phyloP scores from a whole-genome alignment of 35 echinoderm and acorn worm genomes.

The Chiridota heheva region DNA sequence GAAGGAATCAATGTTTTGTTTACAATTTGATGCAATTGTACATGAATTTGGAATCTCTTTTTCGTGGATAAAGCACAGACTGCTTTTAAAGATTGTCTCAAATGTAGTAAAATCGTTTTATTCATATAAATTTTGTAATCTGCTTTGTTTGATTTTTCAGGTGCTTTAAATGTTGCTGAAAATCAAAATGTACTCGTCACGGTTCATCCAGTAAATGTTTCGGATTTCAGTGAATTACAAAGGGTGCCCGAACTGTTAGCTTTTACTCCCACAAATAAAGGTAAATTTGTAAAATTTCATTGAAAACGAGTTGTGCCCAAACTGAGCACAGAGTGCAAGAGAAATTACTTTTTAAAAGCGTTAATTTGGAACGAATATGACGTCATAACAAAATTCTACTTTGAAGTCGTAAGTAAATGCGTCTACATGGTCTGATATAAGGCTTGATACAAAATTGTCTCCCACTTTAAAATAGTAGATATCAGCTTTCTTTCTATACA shows the following conservation, averaged over 20 bases:
- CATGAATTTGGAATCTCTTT: not conserved
- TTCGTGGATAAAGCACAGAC: not conserved
- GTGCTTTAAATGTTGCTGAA: constrained; percentile 62
- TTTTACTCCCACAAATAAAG: constrained; percentile 16
- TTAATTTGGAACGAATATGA: not conserved
- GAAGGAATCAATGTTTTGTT: not conserved
- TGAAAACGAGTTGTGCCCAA: not conserved
- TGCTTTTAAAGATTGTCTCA: not conserved
- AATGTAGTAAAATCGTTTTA: not conserved
- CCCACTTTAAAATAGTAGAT: too few species aligned
- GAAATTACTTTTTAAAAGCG: not conserved
- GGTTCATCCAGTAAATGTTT: constrained; percentile 50
- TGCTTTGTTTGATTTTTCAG: constrained; percentile 10
- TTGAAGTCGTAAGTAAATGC: too few species aligned
- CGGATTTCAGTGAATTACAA: constrained; percentile 42
- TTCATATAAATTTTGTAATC: not conserved
- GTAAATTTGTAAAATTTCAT: constrained; percentile 17
- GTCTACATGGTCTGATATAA: too few species aligned
- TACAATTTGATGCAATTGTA: not conserved
- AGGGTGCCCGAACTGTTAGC: constrained; percentile 68
- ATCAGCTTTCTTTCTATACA: too few species aligned
- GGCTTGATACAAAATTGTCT: too few species aligned
- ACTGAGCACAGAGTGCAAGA: not conserved
- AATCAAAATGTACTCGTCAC: constrained; percentile 3
- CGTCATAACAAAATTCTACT: too few species aligned